phyloP scores from a whole-genome alignment of 2,888 invertebrate genomes.

The Cotesia congregata region DNA sequence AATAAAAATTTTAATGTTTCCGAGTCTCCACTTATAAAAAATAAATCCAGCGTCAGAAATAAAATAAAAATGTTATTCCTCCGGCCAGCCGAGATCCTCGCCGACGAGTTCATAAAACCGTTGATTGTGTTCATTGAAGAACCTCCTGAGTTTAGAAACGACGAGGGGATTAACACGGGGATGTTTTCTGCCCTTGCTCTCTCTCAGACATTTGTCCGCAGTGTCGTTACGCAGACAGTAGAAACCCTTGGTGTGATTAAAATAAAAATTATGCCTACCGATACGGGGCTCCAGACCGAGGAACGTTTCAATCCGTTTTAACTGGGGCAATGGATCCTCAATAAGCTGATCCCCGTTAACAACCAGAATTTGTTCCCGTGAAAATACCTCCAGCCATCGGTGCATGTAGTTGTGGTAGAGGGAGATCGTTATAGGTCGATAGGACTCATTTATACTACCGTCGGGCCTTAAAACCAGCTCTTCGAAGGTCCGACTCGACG shows the following conservation, averaged over 20 bases:
- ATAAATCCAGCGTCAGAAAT: slow-evolving; percentile 33
- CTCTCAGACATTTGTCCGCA: slow-evolving; percentile 85
- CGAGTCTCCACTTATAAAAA: neutral
- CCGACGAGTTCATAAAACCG: slow-evolving; percentile 94
- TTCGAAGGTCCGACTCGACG: slow-evolving; percentile 76
- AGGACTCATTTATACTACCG: slow-evolving; percentile 86
- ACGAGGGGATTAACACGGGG: slow-evolving; percentile 86
- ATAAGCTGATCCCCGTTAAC: slow-evolving; percentile 95
- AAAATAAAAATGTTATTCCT: slow-evolving; percentile 74
- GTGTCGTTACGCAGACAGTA: slow-evolving; percentile 91
- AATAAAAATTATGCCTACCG: slow-evolving; percentile 91
- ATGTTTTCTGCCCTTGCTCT: slow-evolving; percentile 87
- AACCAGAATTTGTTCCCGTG: slow-evolving; percentile 90
- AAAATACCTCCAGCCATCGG: slow-evolving; percentile 93
- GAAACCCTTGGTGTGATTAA: slow-evolving; percentile 96
- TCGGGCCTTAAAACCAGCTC: slow-evolving; percentile 85
- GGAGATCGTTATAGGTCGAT: slow-evolving; percentile 88
- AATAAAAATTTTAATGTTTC: slow-evolving; percentile 2
- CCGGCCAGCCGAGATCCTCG: slow-evolving; percentile 94
- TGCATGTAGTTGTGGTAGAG: slow-evolving; percentile 93
- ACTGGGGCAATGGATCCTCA: slow-evolving; percentile 89
- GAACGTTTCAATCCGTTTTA: slow-evolving; percentile 89
- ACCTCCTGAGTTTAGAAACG: slow-evolving; percentile 84
- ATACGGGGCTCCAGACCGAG: slow-evolving; percentile 81
- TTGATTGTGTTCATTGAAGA: slow-evolving; percentile 93